These are phyloP conservation scores for Homalodisca vitripennis DNA, from an alignment of 1,140 invertebrate species.

Conservation along the genomic window DNA sequence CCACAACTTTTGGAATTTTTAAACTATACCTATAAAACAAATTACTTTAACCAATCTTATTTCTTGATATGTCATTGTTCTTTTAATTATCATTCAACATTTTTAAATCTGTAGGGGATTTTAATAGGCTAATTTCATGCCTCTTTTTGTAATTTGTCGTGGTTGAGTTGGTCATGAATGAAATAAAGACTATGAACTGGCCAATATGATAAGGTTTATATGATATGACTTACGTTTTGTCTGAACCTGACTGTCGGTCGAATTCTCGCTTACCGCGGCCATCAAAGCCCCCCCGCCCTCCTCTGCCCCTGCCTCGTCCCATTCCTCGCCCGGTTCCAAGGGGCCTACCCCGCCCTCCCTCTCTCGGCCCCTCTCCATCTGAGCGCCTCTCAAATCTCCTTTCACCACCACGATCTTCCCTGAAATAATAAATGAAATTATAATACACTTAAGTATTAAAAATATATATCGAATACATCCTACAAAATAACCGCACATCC, in stretches of 20 bases:
- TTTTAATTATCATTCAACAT: too few relatives aligned
- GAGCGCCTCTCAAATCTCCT: constrained; percentile 28
- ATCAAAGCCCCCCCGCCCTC: constrained; percentile 55
- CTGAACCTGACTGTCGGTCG: constrained; percentile 91
- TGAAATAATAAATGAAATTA: neutral
- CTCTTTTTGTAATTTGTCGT: too few relatives aligned
- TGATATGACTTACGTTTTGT: constrained; percentile 85
- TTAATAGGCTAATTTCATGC: too few relatives aligned
- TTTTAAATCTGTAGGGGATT: too few relatives aligned
- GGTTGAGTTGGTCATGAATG: too few relatives aligned
- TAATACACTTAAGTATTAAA: neutral
- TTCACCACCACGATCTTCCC: constrained; percentile 22
- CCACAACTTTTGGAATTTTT: too few relatives aligned
- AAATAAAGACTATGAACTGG: too few relatives aligned
- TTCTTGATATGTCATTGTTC: too few relatives aligned
- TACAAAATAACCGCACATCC: constrained; percentile 2
- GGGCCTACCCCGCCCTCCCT: constrained; percentile 47
- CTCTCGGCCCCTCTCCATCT: constrained; percentile 42
- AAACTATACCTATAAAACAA: too few relatives aligned
- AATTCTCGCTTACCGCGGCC: constrained; percentile 86
- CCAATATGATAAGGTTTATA: too few relatives aligned
- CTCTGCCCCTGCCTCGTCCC: constrained; percentile 47
- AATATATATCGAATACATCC: neutral
- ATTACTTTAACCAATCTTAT: too few relatives aligned
- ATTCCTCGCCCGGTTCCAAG: constrained; percentile 51